Conservation (phyloP, 2,888 invertebrate species). For the Axea sp. region DNA sequence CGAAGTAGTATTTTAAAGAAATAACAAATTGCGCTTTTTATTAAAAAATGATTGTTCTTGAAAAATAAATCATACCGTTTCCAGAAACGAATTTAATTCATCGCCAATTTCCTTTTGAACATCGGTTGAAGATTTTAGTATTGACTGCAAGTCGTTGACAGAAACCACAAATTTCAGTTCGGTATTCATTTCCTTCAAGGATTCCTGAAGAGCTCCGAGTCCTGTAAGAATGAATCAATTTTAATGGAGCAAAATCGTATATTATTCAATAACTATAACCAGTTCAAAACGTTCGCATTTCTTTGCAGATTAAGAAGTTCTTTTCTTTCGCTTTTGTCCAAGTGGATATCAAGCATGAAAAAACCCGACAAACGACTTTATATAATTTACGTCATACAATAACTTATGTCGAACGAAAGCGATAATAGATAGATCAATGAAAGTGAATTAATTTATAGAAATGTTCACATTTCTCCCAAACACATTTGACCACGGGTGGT, state of each 20-base stretch:
- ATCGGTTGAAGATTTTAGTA: constrained; percentile 69
- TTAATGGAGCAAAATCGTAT: constrained; percentile 21
- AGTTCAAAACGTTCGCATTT: too few relatives aligned
- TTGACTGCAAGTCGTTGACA: constrained; percentile 68
- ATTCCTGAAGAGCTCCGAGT: constrained; percentile 68
- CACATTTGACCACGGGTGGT: not conserved
- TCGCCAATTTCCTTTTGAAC: constrained; percentile 68
- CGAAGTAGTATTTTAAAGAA: too few relatives aligned
- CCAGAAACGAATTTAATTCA: constrained; percentile 67
- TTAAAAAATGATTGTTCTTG: too few relatives aligned
- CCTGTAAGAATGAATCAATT: constrained; percentile 65
- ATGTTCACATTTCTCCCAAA: not conserved
- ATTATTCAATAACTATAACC: constrained; percentile 20
- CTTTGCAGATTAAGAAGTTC: too few relatives aligned
- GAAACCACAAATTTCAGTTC: constrained; percentile 72
- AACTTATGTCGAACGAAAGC: too few relatives aligned
- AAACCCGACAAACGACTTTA: constrained; percentile 30
- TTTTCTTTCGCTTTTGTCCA: not conserved
- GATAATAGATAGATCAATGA: constrained; percentile 30
- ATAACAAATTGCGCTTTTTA: too few relatives aligned
- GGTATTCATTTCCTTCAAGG: constrained; percentile 71
- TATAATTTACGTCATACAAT: constrained; percentile 50
- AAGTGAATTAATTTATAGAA: constrained; percentile 2
- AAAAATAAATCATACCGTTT: constrained; percentile 68
- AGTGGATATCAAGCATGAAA: not conserved